A percentile compares a stretch with the other conserved stretches of the same genome.
These are phyloP conservation scores for Tiphia femorata DNA, from an alignment of 2,888 invertebrate species.

Conservation along the genomic window DNA sequence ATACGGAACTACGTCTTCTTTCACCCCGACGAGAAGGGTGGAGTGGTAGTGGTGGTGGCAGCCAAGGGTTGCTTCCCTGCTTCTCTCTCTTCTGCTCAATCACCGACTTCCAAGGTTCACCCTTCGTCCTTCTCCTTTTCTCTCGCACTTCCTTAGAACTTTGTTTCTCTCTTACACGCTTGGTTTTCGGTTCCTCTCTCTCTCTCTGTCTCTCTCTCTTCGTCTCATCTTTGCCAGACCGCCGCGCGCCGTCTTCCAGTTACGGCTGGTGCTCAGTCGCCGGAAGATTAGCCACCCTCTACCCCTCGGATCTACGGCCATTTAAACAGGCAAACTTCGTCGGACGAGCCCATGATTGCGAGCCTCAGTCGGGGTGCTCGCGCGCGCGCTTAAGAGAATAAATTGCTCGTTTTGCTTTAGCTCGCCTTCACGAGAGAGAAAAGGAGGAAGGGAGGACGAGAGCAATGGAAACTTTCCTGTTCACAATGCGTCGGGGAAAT, in stretches of 20 bases:
- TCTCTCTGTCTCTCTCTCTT: conserved; percentile 21
- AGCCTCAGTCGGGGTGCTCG: conserved; percentile 40
- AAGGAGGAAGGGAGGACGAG: too few relatives aligned
- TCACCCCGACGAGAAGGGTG: conserved; percentile 13
- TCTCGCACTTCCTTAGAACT: background rate
- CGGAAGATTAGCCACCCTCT: conserved; percentile 51
- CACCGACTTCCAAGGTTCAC: conserved; percentile 4
- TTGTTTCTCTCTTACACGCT: conserved; percentile 4
- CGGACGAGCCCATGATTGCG: conserved; percentile 45
- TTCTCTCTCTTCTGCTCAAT: conserved; percentile 4
- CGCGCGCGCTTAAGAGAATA: conserved; percentile 45
- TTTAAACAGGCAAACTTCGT: conserved; percentile 49
- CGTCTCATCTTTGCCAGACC: conserved; percentile 11
- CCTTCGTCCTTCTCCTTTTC: background rate
- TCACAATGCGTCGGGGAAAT: too few relatives aligned
- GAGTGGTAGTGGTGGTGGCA: too few relatives aligned
- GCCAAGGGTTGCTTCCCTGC: background rate
- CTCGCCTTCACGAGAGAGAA: too few relatives aligned
- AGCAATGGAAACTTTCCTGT: too few relatives aligned
- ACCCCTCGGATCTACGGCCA: conserved; percentile 44
- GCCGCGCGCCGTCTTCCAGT: conserved; percentile 14
- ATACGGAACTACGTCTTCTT: conserved; percentile 19
- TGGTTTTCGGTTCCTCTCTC: too few relatives aligned
- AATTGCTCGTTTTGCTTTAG: conserved; percentile 41
- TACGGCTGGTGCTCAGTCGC: conserved; percentile 44